Evolutionary conservation across 1,140 invertebrate species (phyloP).

Genomic region (Drosophila gunungcola): DNA sequence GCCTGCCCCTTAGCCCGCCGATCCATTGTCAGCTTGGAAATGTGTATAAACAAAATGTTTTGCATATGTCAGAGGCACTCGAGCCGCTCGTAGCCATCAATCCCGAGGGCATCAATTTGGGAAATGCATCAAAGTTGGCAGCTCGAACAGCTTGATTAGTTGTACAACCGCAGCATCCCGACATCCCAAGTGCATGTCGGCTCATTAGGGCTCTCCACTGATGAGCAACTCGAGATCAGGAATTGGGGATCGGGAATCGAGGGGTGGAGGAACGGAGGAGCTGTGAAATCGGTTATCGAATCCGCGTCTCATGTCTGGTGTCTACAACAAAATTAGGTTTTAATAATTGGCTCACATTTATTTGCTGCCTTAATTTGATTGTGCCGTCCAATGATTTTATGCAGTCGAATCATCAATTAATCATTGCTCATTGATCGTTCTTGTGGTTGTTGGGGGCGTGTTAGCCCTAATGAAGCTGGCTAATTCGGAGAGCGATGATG

Average conservation of each 20-base stretch:
- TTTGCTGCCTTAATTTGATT: conserved; percentile 78
- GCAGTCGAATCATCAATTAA: conserved; percentile 62
- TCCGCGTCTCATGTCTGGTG: conserved; percentile 17
- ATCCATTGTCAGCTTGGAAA: conserved; percentile 34
- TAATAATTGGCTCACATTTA: conserved; percentile 80
- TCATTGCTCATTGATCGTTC: conserved; percentile 67
- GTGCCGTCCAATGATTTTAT: conserved; percentile 65
- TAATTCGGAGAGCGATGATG: conserved; percentile 27
- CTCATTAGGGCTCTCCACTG: conserved; percentile 70
- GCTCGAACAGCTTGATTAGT: conserved; percentile 80
- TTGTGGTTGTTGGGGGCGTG: conserved; percentile 57
- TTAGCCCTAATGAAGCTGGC: conserved; percentile 63
- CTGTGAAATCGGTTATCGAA: conserved; percentile 70
- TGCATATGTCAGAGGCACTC: conserved; percentile 72
- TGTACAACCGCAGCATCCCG: conserved; percentile 47
- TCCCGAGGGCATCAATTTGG: conserved; percentile 65
- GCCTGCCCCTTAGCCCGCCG: conserved; percentile 2
- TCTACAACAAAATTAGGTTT: conserved; percentile 74
- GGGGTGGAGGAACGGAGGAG: conserved; percentile 16
- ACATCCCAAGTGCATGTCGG: conserved; percentile 67
- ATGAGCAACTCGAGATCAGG: conserved; percentile 34
- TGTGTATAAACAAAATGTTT: conserved; percentile 71
- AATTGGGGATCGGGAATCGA: not conserved
- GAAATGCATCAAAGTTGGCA: conserved; percentile 80
- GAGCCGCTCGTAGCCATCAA: conserved; percentile 58